Evolutionary conservation across 1,140 invertebrate species (phyloP), one percentile per base, ranked within the genome.

Genomic region (Nylanderia fulva): DNA sequence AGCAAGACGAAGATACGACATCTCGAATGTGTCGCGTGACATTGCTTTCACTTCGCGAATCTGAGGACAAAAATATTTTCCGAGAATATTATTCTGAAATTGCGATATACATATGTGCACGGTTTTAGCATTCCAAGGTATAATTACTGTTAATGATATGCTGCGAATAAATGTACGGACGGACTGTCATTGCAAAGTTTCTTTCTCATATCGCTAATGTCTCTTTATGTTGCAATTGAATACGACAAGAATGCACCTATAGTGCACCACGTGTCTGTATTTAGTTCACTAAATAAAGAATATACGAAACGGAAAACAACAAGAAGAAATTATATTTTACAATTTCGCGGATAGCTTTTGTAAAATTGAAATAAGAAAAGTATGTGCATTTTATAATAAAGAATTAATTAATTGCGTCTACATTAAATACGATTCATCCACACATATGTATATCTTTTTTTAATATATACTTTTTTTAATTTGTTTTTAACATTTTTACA

Each of bases 1-100:
- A 69, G 45, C 66, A 64, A 69, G 71, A 79, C 64, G 83, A 82
- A 82, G 76, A 64, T 77, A 76, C 80, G 68, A 77, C 56, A 66
- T 80, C 77, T 54, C 9, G 48, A 15, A 69, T 27, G 24, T 58
- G 52, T 82, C 77, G 77, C 77, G 77, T 82, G 77, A 82, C 48
- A 24, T 58, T 54, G 77, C 66, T 82, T 82, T 72, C 52, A 72
- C 36, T 82, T 56, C 1, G 24, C 52, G 21, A 45, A 52, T 2
- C 66, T 48, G 64, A 6, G 45, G 18, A 84, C 72, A 29, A 75
- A 84, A 61, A 64, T 21, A 74, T 72, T 83, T 83, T 83, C 69
- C 54, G 39, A 79, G 76, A 79, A 79, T 79, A 42, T n/a, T n/a
- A n/a, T 68, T 60, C 36, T 33, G 18, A 82, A 60, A 82, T 72